These are phyloP conservation scores for Glandiceps talaboti DNA, from an alignment of 53 echinoderm and acorn worm species.

Conservation along the genomic window DNA sequence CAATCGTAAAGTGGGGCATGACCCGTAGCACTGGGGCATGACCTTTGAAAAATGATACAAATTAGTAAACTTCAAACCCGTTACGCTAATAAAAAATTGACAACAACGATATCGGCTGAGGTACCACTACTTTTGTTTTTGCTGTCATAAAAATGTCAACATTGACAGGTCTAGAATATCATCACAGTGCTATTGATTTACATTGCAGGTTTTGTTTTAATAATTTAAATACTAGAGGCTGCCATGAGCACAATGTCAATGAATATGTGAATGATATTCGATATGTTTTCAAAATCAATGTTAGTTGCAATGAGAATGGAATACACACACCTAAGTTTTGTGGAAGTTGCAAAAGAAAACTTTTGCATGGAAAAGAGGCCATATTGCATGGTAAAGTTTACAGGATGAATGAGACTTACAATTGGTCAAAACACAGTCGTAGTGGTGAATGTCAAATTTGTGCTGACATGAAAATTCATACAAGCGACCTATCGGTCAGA, in stretches of 20 bases:
- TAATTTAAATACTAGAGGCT: neutral
- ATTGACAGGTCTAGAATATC: neutral
- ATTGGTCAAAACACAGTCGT: neutral
- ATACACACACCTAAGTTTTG: neutral
- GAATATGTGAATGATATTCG: neutral
- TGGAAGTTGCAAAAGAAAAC: neutral
- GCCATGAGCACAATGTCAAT: neutral
- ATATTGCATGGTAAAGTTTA: neutral
- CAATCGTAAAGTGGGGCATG: neutral
- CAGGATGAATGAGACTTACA: neutral
- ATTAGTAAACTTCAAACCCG: neutral
- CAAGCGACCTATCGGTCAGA: no score
- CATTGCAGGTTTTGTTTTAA: neutral
- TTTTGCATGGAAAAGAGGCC: neutral
- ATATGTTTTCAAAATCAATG: neutral
- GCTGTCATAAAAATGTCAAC: neutral
- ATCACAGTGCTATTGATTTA: neutral
- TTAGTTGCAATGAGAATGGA: neutral
- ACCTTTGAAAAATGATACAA: neutral
- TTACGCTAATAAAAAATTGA: neutral
- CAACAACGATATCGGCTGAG: neutral
- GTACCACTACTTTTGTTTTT: neutral
- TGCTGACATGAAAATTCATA: neutral
- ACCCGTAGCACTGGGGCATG: neutral
- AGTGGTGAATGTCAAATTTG: neutral